Evolutionary conservation across 1,140 invertebrate genomes (phyloP).

Genomic region (Pogonognathellus flavescens): DNA sequence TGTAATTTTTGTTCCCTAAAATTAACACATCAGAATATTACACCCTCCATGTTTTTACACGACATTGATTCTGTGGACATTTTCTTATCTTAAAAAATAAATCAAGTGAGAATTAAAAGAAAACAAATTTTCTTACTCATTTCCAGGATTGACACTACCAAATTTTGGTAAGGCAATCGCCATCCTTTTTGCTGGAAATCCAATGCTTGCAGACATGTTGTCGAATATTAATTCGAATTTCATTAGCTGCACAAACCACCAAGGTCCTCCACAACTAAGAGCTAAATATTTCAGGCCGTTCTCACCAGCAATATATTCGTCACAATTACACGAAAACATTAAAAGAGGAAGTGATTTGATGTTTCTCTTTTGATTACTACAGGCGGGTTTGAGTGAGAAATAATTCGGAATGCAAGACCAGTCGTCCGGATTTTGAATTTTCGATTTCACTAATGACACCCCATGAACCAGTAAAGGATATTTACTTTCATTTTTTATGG

Average conservation of each 20-base stretch:
- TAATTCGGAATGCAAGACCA: constrained; percentile 6
- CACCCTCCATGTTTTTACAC: no score
- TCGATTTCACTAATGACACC: constrained; percentile 12
- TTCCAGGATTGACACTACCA: neutral
- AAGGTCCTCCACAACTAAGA: constrained; percentile 58
- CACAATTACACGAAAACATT: constrained; percentile 44
- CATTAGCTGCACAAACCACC: constrained; percentile 64
- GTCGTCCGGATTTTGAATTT: constrained; percentile 24
- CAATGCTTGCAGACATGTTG: constrained; percentile 54
- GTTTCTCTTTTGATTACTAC: neutral
- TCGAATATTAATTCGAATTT: constrained; percentile 60
- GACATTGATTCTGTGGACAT: no score
- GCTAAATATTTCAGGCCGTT: constrained; percentile 62
- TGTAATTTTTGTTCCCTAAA: no score
- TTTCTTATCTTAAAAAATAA: no score
- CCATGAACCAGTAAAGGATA: constrained; percentile 45
- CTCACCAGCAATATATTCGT: neutral
- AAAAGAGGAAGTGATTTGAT: neutral
- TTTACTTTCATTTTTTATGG: constrained; percentile 56
- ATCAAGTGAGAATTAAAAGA: no score
- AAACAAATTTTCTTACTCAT: no score
- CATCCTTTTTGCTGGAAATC: constrained; percentile 55
- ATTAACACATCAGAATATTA: no score
- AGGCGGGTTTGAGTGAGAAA: neutral
- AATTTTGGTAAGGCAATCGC: constrained; percentile 59